phyloP scores from a whole-genome alignment of 2,797 vertebrate species.

The Myoxocephalus aenaeus region DNA sequence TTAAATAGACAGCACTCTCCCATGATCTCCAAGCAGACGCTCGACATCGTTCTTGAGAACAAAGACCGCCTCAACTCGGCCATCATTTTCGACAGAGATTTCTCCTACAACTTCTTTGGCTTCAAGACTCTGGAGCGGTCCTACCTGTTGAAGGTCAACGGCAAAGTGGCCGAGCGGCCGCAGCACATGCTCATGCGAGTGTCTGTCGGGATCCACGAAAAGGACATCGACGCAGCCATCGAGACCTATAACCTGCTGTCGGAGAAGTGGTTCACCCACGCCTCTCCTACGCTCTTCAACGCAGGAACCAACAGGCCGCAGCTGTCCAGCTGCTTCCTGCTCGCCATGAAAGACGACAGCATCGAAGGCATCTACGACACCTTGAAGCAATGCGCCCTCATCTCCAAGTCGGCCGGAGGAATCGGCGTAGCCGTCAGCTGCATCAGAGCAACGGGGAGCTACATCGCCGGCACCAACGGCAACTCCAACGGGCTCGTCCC shows the following conservation, averaged over 20 bases:
- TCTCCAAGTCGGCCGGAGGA: slow-evolving; percentile 97
- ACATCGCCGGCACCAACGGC: slow-evolving; percentile 98
- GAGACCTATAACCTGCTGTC: slow-evolving; percentile 98
- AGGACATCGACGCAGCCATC: slow-evolving; percentile 91
- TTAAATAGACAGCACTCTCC: slow-evolving; percentile 91
- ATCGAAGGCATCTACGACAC: slow-evolving; percentile 98
- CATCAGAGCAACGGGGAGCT: slow-evolving; percentile 96
- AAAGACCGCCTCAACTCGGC: slow-evolving; percentile 97
- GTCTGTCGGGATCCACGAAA: slow-evolving; percentile 92
- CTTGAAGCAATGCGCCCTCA: slow-evolving; percentile 95
- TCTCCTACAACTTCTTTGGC: slow-evolving; percentile 98
- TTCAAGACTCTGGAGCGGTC: slow-evolving; percentile 98
- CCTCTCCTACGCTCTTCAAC: slow-evolving; percentile 97
- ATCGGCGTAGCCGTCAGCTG: slow-evolving; percentile 97
- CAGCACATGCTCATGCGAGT: slow-evolving; percentile 99
- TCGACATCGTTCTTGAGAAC: slow-evolving; percentile 90
- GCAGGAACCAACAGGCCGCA: slow-evolving; percentile 96
- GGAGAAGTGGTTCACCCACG: slow-evolving; percentile 98
- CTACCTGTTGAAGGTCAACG: slow-evolving; percentile 95
- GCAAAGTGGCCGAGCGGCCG: slow-evolving; percentile 96
- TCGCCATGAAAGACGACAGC: slow-evolving; percentile 98
- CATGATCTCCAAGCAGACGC: slow-evolving; percentile 93
- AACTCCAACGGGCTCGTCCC: slow-evolving; percentile 98
- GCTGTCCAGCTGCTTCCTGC: slow-evolving; percentile 97
- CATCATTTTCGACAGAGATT: slow-evolving; percentile 97